phyloP scores from a whole-genome alignment of 92 coral and sea anemone species.

The Hydrozoanthus gracilis region DNA sequence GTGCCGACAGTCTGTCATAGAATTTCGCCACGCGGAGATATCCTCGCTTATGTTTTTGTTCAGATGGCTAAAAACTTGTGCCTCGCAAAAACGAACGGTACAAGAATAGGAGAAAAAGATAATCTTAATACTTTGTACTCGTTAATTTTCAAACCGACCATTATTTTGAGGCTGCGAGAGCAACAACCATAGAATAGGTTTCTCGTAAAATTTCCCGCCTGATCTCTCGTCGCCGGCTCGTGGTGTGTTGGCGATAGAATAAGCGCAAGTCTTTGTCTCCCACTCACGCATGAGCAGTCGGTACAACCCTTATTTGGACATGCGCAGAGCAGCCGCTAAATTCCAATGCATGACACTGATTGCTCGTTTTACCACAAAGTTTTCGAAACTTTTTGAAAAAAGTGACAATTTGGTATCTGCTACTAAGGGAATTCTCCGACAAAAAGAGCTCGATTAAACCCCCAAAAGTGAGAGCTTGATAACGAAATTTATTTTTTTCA shows the following conservation, averaged over 20 bases:
- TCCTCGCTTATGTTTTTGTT: not conserved
- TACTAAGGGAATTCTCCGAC: not conserved
- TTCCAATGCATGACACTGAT: slow-evolving; percentile 28
- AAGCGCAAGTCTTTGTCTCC: slow-evolving; percentile 32
- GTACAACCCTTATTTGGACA: not conserved
- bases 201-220: slow-evolving; percentile 28
- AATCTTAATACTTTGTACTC: not conserved
- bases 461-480: not conserved
- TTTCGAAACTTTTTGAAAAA: slow-evolving; percentile 52
- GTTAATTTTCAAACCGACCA: not conserved
- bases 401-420: slow-evolving; percentile 27
- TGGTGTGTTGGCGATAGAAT: slow-evolving; percentile 21
- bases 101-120: not conserved
- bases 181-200: not conserved
- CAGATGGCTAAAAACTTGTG: not conserved
- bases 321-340: slow-evolving; percentile 10
- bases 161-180: too few relatives aligned
- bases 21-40: slow-evolving; percentile 15
- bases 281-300: slow-evolving; percentile 36
- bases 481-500: not conserved
- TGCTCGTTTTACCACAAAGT: slow-evolving; percentile 54
- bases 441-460: not conserved
- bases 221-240: slow-evolving; percentile 3
- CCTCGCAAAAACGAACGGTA: not conserved
- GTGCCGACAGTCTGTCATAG: slow-evolving; percentile 11